These are phyloP conservation scores for Rhegmatorhina hoffmannsi DNA, from an alignment of 2,113 vertebrate species.

Conservation along the genomic window DNA sequence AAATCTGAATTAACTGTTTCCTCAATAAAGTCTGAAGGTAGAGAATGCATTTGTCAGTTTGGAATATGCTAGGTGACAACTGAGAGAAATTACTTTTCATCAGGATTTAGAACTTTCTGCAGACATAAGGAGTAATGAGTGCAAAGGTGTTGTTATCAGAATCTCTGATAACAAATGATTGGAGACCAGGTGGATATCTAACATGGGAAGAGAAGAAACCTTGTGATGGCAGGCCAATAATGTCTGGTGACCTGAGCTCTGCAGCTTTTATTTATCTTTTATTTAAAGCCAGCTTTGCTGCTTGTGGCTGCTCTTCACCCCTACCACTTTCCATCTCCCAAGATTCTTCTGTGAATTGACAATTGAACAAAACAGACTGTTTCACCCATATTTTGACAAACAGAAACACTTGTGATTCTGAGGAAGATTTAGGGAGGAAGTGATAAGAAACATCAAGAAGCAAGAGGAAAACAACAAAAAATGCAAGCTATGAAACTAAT, in stretches of 20 bases:
- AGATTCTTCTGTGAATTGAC: not conserved
- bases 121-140: not conserved
- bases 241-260: not conserved
- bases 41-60: not conserved
- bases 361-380: not conserved
- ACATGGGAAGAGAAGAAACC: not conserved
- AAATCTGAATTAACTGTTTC: not conserved
- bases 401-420: not conserved
- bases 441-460: not conserved
- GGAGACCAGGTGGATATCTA: not conserved
- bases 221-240: not conserved
- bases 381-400: not conserved
- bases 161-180: not conserved
- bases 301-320: not conserved
- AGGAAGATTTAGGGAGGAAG: not conserved
- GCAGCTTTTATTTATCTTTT: not conserved
- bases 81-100: not conserved
- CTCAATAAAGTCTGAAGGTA: not conserved
- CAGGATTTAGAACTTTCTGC: not conserved
- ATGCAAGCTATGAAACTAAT: not conserved
- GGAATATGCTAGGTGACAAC: not conserved
- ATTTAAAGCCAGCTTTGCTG: not conserved
- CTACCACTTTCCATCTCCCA: not conserved
- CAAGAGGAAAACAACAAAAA: not conserved
- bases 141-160: not conserved